Evolutionary conservation across 2,888 invertebrate genomes (phyloP), one percentile per base, ranked within the genome.

Genomic region (Drosophila buzzatii): DNA sequence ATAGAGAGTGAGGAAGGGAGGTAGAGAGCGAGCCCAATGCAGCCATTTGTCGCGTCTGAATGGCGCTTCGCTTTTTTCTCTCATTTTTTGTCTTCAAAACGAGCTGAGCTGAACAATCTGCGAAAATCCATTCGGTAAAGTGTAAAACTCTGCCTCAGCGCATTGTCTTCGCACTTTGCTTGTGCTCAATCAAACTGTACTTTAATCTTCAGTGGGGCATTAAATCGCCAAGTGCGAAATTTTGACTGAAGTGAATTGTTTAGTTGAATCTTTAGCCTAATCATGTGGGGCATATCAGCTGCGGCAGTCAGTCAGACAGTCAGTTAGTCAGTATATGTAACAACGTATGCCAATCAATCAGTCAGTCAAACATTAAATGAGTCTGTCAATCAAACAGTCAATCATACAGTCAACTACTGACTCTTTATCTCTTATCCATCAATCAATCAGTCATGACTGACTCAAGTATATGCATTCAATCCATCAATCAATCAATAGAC

Each of bases 11-110:
- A 41, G 33, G n/a, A 9, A 33, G 10, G n/a, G 33, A 33, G 10
- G 23, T 1, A 33, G 33, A 10, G 33, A 9, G 49, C 4, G 27
- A 23, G 49, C 59, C 47, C 69, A 51, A 61, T 41, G 55, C 47
- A 47, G 66, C 51, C 56, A 41, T 78, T 62, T 64, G 79, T 77
- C 79, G 79, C 77, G 77, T 74, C 75, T 77, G 57, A 37, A 39
- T 64, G 76, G 79, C 78, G 78, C 69, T 73, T 42, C 64, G 18
- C 3, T 4, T 33, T 51, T 16, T 27, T 16, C 9, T 31, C 7
- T 31, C 1, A 31, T 67, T 33, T 77, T 64, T 75, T 39, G 42
- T 39, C 20, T 45, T 51, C 55, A 59, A 63, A 51, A 49, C 77
- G 57, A 45, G 66, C 61, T 55, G 59, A 60, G 70, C 37, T 37